phyloP scores from a whole-genome alignment of 1,140 invertebrate genomes.

The Monomorium pharaonis region DNA sequence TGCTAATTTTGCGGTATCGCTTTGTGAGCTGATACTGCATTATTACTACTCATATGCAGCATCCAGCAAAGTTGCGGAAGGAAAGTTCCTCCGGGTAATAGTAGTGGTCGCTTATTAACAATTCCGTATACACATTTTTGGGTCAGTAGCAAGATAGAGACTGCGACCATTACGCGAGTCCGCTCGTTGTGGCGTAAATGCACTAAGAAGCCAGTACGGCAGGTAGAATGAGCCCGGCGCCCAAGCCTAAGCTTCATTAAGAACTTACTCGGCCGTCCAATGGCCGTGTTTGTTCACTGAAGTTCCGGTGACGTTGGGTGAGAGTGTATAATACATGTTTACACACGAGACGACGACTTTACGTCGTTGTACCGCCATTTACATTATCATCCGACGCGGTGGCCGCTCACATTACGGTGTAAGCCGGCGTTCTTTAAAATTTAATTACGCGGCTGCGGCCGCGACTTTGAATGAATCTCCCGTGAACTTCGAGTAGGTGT shows the following conservation, averaged over 20 bases:
- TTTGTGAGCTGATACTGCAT: not conserved
- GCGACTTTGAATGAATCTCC: conserved; percentile 55
- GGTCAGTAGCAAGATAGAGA: conserved; percentile 40
- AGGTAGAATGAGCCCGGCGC: conserved; percentile 27
- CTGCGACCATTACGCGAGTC: conserved; percentile 12
- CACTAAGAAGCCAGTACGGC: conserved; percentile 46
- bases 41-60: conserved; percentile 16
- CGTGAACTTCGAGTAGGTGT: conserved; percentile 43
- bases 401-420: conserved; percentile 11
- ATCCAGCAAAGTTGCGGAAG: conserved; percentile 37
- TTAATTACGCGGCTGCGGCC: conserved; percentile 35
- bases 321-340: conserved; percentile 57
- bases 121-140: conserved; percentile 49
- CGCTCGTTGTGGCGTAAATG: conserved; percentile 46
- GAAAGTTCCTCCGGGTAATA: conserved; percentile 21
- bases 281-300: conserved; percentile 53
- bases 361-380: conserved; percentile 29
- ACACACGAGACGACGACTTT: conserved; percentile 43
- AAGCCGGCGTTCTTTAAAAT: conserved; percentile 46
- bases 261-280: conserved; percentile 57
- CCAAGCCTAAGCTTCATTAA: conserved; percentile 62
- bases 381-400: conserved; percentile 36
- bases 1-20: not conserved
- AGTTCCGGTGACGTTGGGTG: conserved; percentile 36
- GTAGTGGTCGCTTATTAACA: conserved; percentile 27